Evolutionary conservation across 2,797 vertebrate species (phyloP).

Genomic region (Rhyacichthys aspro): DNA sequence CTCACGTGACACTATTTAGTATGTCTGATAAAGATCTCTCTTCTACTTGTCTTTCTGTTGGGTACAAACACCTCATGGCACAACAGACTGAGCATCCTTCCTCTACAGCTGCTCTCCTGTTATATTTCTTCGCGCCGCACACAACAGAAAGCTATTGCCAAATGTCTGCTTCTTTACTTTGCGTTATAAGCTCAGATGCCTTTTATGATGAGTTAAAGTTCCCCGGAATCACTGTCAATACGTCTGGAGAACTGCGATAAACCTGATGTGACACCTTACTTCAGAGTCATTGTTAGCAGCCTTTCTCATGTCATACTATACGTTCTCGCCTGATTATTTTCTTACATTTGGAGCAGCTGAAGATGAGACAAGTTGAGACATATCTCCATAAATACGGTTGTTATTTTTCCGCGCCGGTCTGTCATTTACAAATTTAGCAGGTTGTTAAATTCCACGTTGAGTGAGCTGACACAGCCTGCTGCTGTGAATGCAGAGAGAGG

Average conservation of each 20-base stretch:
- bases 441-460: slow-evolving; percentile 68
- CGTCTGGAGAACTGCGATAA: slow-evolving; percentile 2
- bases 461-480: slow-evolving; percentile 59
- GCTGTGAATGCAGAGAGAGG: slow-evolving; percentile 66
- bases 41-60: slow-evolving; percentile 6
- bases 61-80: slow-evolving; percentile 23
- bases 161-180: slow-evolving; percentile 17
- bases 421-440: slow-evolving; percentile 74
- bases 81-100: slow-evolving; percentile 34
- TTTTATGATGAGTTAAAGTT: neutral
- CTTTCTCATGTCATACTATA: slow-evolving; percentile 34
- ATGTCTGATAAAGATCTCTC: neutral
- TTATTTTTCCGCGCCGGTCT: slow-evolving; percentile 54
- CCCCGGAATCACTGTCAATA: slow-evolving; percentile 11
- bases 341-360: slow-evolving; percentile 36
- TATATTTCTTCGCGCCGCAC: slow-evolving; percentile 8
- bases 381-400: slow-evolving; percentile 64
- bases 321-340: slow-evolving; percentile 47
- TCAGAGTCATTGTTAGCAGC: slow-evolving; percentile 25
- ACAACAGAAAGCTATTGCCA: slow-evolving; percentile 11
- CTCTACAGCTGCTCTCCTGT: slow-evolving; percentile 39
- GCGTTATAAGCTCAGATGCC: slow-evolving; percentile 16
- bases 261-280: slow-evolving; percentile 5
- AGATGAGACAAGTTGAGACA: slow-evolving; percentile 50
- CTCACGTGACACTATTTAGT: neutral